phyloP scores from a whole-genome alignment of 2,888 invertebrate genomes.

The Lycophotia porphyrea region DNA sequence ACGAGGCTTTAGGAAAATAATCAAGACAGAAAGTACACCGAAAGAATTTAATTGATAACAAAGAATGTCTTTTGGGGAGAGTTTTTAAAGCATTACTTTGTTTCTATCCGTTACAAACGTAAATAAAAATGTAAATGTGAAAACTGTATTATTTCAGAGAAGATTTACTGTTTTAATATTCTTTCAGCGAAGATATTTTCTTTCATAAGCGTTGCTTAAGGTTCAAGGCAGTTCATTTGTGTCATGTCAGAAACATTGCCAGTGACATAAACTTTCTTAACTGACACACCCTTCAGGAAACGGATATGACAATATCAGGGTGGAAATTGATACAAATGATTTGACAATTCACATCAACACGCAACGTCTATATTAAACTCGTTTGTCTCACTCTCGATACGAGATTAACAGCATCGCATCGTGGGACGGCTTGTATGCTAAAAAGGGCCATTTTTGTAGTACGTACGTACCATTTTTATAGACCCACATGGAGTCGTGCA shows the following conservation, averaged over 20 bases:
- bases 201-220: constrained; percentile 16
- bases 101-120: constrained; percentile 55
- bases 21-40: constrained; percentile 80
- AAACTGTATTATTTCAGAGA: constrained; percentile 45
- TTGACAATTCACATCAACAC: constrained; percentile 73
- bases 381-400: constrained; percentile 70
- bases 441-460: constrained; percentile 42
- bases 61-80: constrained; percentile 74
- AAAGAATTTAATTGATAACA: constrained; percentile 87
- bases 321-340: constrained; percentile 81
- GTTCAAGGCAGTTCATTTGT: constrained; percentile 26
- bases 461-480: too few relatives aligned
- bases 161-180: constrained; percentile 43
- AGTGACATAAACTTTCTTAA: constrained; percentile 55
- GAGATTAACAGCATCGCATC: constrained; percentile 57
- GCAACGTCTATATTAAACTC: constrained; percentile 59
- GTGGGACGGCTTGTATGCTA: constrained; percentile 33
- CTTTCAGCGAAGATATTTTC: constrained; percentile 6
- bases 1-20: constrained; percentile 76
- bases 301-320: constrained; percentile 73
- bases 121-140: constrained; percentile 55
- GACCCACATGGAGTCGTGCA: constrained; percentile 27
- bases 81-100: constrained; percentile 56
- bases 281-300: constrained; percentile 66
- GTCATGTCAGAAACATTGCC: constrained; percentile 33